A percentile compares a stretch with the other conserved stretches of the same genome.
These are phyloP conservation scores for Chrysoperla carnea DNA, from an alignment of 1,140 invertebrate genomes.

Conservation along the genomic window DNA sequence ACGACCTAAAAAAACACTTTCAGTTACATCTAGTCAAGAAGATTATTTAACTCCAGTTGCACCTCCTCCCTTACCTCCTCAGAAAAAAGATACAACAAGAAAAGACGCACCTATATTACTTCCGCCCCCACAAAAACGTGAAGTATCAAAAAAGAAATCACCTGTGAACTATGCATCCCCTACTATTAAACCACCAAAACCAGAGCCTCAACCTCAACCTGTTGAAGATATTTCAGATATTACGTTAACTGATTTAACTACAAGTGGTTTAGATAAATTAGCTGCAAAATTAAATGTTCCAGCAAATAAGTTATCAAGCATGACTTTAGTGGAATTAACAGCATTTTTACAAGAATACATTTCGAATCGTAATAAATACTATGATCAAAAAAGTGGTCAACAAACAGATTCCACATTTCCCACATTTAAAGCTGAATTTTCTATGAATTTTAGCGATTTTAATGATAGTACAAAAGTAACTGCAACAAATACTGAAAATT, in stretches of 20 bases:
- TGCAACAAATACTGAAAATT: slow-evolving; percentile 17
- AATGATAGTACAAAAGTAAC: slow-evolving; percentile 14
- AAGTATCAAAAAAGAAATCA: slow-evolving; percentile 10
- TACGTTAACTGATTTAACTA: slow-evolving; percentile 62
- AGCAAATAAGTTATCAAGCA: slow-evolving; percentile 53
- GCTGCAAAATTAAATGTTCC: slow-evolving; percentile 57
- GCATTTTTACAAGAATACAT: slow-evolving; percentile 51
- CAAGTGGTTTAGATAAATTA: slow-evolving; percentile 59
- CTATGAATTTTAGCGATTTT: slow-evolving; percentile 43
- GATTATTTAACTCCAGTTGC: slow-evolving; percentile 42
- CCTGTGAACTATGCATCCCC: slow-evolving; percentile 14
- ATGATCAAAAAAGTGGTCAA: slow-evolving; percentile 13
- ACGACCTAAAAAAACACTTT: slow-evolving; percentile 22
- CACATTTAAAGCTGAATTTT: slow-evolving; percentile 36
- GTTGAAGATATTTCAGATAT: slow-evolving; percentile 41
- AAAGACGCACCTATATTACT: slow-evolving; percentile 11
- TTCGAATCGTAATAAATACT: slow-evolving; percentile 23
- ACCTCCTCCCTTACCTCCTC: slow-evolving; percentile 17
- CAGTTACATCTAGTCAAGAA: slow-evolving; percentile 24
- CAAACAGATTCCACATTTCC: slow-evolving; percentile 13
- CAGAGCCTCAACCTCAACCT: slow-evolving; percentile 6
- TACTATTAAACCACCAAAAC: slow-evolving; percentile 11
- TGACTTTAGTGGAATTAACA: slow-evolving; percentile 70
- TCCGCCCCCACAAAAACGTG: slow-evolving; percentile 21
- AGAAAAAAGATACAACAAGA: slow-evolving; percentile 1